Evolutionary conservation across 2,888 invertebrate species (phyloP), one percentile per base, ranked within the genome.

Genomic region (Latrodectus elegans): DNA sequence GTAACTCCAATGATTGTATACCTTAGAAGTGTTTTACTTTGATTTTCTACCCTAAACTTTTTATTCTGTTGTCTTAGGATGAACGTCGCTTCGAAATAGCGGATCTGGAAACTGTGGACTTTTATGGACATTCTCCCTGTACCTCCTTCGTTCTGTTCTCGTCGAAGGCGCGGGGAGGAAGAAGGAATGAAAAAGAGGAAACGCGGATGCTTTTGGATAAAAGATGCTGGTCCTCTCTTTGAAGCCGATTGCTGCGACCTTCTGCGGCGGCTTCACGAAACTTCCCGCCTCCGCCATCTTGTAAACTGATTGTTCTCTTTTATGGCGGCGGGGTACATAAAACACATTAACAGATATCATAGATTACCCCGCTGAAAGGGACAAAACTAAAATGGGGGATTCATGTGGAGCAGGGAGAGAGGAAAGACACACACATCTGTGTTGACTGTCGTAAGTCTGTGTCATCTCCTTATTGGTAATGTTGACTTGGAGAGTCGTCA

Each of bases 341-440:
- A 88, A 78, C 87, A 88, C 82, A 88, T 88, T 88, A 88, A 82
- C 87, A 81, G 68, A 83, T 74, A 83, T 78, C 87, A 88, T 88
- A 88, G 87, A 83, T 88, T 88, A 88, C 82, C 65, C 70, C 74
- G 87, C 52, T 82, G 87, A 88, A 88, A 88, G 78, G 84, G 83
- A 83, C 82, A 88, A 88, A 88, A 88, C 82, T 82, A 74, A 83
- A 83, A 83, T 60, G 82, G 87, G 87, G 81, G 81, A 67, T 81
- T 86, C 86, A 81, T 81, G 82, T 81, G 76, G 77, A 71, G 77
- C 60, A 53, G 71, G 73, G 82, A 53, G 71, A 60, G n/a, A 55
- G 72, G 78, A 60, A 75, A 67, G 76, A 38, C 6, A 38, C 38
- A 38, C 81, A 79, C 82, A 83, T 88, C 87, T 83, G 82, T 83